These are phyloP conservation scores for Indri indri DNA, from an alignment of 2,113 vertebrate genomes.

Conservation along the genomic window DNA sequence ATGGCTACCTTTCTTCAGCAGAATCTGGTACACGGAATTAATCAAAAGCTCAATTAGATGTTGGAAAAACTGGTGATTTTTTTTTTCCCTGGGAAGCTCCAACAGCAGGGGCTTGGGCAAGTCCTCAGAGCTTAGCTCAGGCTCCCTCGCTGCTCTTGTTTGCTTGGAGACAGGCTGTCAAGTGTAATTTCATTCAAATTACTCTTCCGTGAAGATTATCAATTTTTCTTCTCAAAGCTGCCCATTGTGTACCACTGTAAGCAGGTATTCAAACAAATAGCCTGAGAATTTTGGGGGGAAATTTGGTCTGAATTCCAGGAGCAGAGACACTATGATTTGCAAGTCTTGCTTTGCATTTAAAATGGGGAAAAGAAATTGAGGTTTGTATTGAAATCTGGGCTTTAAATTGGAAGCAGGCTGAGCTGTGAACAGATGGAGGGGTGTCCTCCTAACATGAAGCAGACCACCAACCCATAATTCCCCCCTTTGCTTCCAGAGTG, in stretches of 20 bases:
- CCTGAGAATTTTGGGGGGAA: constrained; percentile 83
- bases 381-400: constrained; percentile 83
- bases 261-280: constrained; percentile 89
- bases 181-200: constrained; percentile 95
- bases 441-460: constrained; percentile 83
- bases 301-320: constrained; percentile 81
- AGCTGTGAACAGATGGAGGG: constrained; percentile 87
- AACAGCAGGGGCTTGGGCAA: constrained; percentile 86
- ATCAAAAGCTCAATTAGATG: constrained; percentile 87
- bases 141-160: constrained; percentile 86
- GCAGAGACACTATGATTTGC: constrained; percentile 72
- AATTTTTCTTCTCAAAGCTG: constrained; percentile 93
- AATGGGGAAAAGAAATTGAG: constrained; percentile 82
- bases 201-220: constrained; percentile 91
- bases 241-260: constrained; percentile 89
- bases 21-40: constrained; percentile 84
- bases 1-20: constrained; percentile 89
- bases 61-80: constrained; percentile 79
- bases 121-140: constrained; percentile 86
- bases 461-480: constrained; percentile 84
- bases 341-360: constrained; percentile 81
- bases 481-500: constrained; percentile 88
- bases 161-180: constrained; percentile 92
- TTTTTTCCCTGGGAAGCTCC: constrained; percentile 84
- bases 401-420: constrained; percentile 84